Evolutionary conservation across 2,797 vertebrate genomes (phyloP).

Genomic region (Eupleurogrammus muticus): DNA sequence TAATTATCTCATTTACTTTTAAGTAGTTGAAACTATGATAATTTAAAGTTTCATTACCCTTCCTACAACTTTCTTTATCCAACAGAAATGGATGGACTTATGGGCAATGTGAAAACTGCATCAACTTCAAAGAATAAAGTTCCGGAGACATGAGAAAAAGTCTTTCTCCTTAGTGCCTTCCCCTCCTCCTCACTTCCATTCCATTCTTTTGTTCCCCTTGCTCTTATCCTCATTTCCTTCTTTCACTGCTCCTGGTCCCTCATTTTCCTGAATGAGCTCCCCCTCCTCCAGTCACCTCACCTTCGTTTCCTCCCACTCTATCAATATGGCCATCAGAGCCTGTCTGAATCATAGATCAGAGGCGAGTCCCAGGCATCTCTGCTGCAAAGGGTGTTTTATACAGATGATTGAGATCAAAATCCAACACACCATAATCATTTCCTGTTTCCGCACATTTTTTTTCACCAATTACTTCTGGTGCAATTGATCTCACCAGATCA

Average conservation of each 20-base stretch:
- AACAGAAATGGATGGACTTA: too few relatives aligned
- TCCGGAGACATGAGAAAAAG: background rate
- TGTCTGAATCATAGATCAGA: conserved; percentile 67
- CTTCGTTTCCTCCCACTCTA: conserved; percentile 13
- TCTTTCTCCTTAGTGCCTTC: background rate
- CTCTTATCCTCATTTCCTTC: background rate
- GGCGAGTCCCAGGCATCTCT: conserved; percentile 35
- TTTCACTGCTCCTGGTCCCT: background rate
- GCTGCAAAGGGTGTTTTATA: conserved; percentile 40
- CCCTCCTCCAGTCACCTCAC: conserved; percentile 3
- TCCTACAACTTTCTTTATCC: too few relatives aligned
- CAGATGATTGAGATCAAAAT: conserved; percentile 63
- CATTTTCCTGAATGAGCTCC: background rate
- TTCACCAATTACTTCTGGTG: conserved; percentile 16
- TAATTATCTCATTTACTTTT: too few relatives aligned
- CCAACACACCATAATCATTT: conserved; percentile 53
- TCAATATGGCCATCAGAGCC: conserved; percentile 42
- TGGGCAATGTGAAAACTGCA: too few relatives aligned
- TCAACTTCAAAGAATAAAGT: background rate
- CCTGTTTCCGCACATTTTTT: conserved; percentile 33
- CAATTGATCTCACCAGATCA: conserved; percentile 61
- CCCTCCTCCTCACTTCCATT: background rate
- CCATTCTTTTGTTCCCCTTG: conserved; percentile 1
- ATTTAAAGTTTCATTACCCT: too few relatives aligned
- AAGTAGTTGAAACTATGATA: too few relatives aligned